A percentile compares a stretch with the other conserved stretches of the same genome.
phyloP scores from a whole-genome alignment of 2,888 invertebrate species.

The Plebejus anna region DNA sequence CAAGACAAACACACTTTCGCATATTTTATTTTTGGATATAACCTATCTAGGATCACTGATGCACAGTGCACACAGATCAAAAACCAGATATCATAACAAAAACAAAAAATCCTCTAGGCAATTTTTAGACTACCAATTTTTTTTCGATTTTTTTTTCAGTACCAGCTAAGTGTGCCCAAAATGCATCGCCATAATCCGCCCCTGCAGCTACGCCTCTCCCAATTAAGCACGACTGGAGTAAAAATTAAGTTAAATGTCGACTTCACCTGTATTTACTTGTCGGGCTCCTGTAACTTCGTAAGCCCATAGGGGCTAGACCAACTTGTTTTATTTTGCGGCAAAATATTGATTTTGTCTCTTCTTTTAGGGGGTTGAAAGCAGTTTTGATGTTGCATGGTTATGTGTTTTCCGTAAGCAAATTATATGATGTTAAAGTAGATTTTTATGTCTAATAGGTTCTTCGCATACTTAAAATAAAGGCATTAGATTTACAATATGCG shows the following conservation, averaged over 20 bases:
- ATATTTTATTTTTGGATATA: too few species aligned
- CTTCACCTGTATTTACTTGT: constrained; percentile 72
- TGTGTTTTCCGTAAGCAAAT: background rate
- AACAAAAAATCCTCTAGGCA: too few species aligned
- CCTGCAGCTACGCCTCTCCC: constrained; percentile 49
- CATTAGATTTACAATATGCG: too few species aligned
- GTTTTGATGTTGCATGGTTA: background rate
- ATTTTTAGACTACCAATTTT: too few species aligned
- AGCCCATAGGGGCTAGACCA: constrained; percentile 52
- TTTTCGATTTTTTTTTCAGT: too few species aligned
- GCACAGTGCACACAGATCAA: too few species aligned
- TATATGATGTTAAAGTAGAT: background rate
- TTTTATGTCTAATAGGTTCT: too few species aligned
- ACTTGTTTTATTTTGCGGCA: constrained; percentile 38
- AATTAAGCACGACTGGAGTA: constrained; percentile 74
- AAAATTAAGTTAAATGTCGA: constrained; percentile 80
- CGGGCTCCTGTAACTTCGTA: constrained; percentile 65
- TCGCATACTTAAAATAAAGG: too few species aligned
- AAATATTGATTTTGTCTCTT: constrained; percentile 8
- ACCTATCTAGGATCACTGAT: too few species aligned
- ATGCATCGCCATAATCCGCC: background rate
- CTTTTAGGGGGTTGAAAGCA: background rate
- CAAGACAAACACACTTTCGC: too few species aligned
- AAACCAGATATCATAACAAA: too few species aligned
- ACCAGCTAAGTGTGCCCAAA: background rate